Conservation (phyloP, 2,113 vertebrate genomes). For the Vulpes lagopus region DNA sequence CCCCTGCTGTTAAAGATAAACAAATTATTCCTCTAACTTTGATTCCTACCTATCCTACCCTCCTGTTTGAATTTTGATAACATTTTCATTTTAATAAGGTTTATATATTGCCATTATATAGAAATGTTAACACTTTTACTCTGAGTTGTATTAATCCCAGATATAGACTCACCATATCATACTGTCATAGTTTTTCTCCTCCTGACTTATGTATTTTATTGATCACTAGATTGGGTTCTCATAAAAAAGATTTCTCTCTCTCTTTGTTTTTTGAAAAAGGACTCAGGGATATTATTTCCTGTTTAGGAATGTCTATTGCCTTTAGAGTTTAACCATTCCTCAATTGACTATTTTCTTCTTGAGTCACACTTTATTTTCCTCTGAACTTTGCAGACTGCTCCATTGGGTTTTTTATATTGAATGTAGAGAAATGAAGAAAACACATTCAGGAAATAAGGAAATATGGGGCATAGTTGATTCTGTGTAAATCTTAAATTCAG, state of each 20-base stretch:
- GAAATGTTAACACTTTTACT: not conserved
- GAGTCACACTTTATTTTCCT: not conserved
- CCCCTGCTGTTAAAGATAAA: not conserved
- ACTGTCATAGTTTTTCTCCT: not conserved
- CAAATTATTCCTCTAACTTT: not conserved
- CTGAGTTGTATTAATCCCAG: not conserved
- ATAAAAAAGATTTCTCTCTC: too few relatives aligned
- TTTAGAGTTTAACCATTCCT: not conserved
- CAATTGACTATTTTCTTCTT: not conserved
- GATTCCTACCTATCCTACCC: not conserved
- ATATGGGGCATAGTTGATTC: not conserved
- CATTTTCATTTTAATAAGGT: not conserved
- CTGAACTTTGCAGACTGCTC: not conserved
- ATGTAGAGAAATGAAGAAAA: constrained; percentile 3
- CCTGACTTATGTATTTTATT: not conserved
- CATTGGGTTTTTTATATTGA: not conserved
- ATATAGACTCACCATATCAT: not conserved
- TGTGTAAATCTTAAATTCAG: not conserved
- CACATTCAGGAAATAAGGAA: not conserved
- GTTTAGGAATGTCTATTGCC: not conserved
- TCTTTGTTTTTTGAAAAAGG: not conserved
- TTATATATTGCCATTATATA: not conserved
- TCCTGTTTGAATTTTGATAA: not conserved
- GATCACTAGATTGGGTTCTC: not conserved
- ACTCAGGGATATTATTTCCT: not conserved